Evolutionary conservation across 2,797 vertebrate species (phyloP).

Genomic region (Brachyalestes nurse): DNA sequence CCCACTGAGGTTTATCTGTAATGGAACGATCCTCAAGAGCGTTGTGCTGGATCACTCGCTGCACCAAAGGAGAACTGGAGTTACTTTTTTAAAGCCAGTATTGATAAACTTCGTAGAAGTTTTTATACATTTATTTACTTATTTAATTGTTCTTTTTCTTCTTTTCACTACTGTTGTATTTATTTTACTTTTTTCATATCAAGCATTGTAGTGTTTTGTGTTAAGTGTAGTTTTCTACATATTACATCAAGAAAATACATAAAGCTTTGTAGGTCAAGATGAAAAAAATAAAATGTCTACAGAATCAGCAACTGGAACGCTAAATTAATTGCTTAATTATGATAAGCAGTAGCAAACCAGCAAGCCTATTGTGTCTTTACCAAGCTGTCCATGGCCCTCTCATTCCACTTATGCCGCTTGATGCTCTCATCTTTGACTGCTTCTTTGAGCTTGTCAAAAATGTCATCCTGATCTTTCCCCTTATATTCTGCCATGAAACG

Average conservation of each 20-base stretch:
- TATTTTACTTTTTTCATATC: no score
- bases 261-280: no score
- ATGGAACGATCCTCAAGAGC: slow-evolving; percentile 96
- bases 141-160: no score
- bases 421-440: slow-evolving; percentile 97
- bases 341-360: not conserved
- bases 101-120: not conserved
- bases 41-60: slow-evolving; percentile 99
- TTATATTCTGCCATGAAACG: slow-evolving; percentile 97
- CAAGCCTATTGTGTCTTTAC: slow-evolving; percentile 70
- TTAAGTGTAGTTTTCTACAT: no score
- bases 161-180: no score
- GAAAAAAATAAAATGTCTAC: no score
- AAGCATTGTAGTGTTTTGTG: no score
- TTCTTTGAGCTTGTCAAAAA: slow-evolving; percentile 98
- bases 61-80: slow-evolving; percentile 27
- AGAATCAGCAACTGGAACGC: not conserved
- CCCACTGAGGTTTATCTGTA: slow-evolving; percentile 98
- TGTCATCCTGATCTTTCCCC: slow-evolving; percentile 96
- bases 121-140: no score
- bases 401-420: slow-evolving; percentile 97
- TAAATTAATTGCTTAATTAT: not conserved
- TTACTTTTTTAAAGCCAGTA: not conserved
- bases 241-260: no score
- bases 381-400: slow-evolving; percentile 94